phyloP scores from a whole-genome alignment of 2,888 invertebrate genomes.

The Priocnemis perturbator region DNA sequence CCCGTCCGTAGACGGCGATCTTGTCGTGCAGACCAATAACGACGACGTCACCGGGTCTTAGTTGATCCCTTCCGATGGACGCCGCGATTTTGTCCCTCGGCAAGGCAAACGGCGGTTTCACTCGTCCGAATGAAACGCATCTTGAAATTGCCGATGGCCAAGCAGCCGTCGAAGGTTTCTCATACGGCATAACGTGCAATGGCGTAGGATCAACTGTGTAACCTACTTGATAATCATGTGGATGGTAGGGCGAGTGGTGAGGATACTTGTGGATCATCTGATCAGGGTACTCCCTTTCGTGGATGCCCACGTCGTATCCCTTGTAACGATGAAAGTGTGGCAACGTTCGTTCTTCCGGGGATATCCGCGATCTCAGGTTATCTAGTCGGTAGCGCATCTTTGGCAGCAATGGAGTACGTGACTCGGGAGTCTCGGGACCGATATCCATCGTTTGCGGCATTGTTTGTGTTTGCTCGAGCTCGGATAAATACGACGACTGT shows the following conservation, averaged over 20 bases:
- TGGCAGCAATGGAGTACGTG: too few species aligned
- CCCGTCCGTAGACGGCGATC: conserved; percentile 38
- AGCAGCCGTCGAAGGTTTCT: not conserved
- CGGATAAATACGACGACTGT: not conserved
- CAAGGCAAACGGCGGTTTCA: conserved; percentile 31
- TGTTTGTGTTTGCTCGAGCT: too few species aligned
- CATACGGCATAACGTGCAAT: not conserved
- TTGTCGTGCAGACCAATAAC: conserved; percentile 38
- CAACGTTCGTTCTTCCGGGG: too few species aligned
- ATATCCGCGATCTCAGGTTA: too few species aligned
- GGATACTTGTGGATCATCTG: too few species aligned
- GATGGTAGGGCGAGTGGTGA: too few species aligned
- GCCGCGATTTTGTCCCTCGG: conserved; percentile 37
- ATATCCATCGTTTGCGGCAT: too few species aligned
- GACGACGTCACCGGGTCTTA: conserved; percentile 51
- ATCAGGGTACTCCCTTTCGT: not conserved
- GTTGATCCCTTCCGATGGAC: conserved; percentile 32
- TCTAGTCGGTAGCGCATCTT: too few species aligned
- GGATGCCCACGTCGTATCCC: conserved; percentile 2
- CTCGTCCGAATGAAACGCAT: not conserved
- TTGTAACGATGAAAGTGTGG: not conserved
- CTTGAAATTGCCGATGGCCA: not conserved
- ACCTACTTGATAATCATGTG: not conserved
- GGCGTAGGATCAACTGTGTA: not conserved
- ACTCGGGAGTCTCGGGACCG: too few species aligned